Evolutionary conservation across 1,140 invertebrate species (phyloP).

Genomic region (Carposina sasakii): DNA sequence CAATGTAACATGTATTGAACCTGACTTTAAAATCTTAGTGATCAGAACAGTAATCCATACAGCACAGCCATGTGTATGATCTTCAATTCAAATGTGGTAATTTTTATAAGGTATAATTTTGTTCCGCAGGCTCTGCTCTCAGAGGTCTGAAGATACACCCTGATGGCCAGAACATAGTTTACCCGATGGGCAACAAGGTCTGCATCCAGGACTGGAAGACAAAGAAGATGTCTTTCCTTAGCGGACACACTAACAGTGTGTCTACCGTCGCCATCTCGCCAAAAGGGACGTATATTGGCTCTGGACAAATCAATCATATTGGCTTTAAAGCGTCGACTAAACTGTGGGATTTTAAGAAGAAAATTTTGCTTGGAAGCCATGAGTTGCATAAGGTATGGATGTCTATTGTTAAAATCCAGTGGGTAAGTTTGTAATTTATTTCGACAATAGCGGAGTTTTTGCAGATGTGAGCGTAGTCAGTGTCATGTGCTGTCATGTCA

Average conservation of each 20-base stretch:
- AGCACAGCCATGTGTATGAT: too few relatives aligned
- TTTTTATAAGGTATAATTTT: too few relatives aligned
- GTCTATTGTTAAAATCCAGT: too few relatives aligned
- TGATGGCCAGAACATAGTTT: constrained; percentile 83
- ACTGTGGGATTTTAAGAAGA: constrained; percentile 87
- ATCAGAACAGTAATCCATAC: too few relatives aligned
- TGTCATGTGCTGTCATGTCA: neutral
- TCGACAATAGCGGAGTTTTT: too few relatives aligned
- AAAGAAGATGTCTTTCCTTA: constrained; percentile 83
- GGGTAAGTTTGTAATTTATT: too few relatives aligned
- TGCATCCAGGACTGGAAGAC: constrained; percentile 83
- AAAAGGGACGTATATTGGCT: constrained; percentile 86
- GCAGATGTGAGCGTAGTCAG: neutral
- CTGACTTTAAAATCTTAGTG: too few relatives aligned
- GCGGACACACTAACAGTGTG: constrained; percentile 88
- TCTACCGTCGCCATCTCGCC: constrained; percentile 86
- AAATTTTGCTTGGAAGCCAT: constrained; percentile 76
- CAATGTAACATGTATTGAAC: too few relatives aligned
- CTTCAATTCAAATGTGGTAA: too few relatives aligned
- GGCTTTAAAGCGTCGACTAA: constrained; percentile 92
- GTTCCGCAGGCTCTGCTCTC: constrained; percentile 79
- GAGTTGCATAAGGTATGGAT: constrained; percentile 87
- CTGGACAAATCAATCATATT: constrained; percentile 91
- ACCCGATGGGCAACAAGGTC: constrained; percentile 89
- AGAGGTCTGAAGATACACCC: constrained; percentile 85